phyloP scores from a whole-genome alignment of 92 coral and sea anemone species.

The Zoanthus solanderi region DNA sequence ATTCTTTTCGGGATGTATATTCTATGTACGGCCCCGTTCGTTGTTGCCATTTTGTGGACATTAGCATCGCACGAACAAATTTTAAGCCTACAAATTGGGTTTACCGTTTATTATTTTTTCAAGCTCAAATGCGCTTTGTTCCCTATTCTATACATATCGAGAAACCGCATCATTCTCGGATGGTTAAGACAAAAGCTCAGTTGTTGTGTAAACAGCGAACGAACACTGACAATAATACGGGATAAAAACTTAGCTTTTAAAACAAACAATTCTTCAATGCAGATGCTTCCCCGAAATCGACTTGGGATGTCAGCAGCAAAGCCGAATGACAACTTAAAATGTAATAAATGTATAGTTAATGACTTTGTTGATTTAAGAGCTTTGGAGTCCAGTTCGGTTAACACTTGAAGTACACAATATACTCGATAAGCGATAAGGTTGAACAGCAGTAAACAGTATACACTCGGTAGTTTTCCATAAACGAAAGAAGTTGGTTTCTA shows the following conservation, averaged over 20 bases:
- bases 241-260: conserved; percentile 10
- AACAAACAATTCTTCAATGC: conserved; percentile 24
- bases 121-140: conserved; percentile 75
- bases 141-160: conserved; percentile 74
- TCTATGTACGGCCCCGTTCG: conserved; percentile 64
- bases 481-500: too few species aligned
- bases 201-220: conserved; percentile 42
- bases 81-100: conserved; percentile 21
- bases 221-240: background rate
- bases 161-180: conserved; percentile 67
- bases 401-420: background rate
- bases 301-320: background rate
- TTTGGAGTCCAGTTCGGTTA: conserved; percentile 7
- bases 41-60: conserved; percentile 59
- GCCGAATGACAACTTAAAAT: background rate
- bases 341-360: background rate
- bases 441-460: too few species aligned
- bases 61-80: conserved; percentile 16
- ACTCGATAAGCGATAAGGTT: background rate
- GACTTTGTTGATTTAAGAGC: conserved; percentile 31
- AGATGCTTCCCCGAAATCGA: conserved; percentile 37
- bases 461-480: too few species aligned
- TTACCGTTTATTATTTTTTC: conserved; percentile 55
- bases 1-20: conserved; percentile 63
- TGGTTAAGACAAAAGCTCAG: conserved; percentile 53